These are phyloP conservation scores for Amblyopsis hoosieri DNA, from an alignment of 2,797 vertebrate species.

Conservation along the genomic window DNA sequence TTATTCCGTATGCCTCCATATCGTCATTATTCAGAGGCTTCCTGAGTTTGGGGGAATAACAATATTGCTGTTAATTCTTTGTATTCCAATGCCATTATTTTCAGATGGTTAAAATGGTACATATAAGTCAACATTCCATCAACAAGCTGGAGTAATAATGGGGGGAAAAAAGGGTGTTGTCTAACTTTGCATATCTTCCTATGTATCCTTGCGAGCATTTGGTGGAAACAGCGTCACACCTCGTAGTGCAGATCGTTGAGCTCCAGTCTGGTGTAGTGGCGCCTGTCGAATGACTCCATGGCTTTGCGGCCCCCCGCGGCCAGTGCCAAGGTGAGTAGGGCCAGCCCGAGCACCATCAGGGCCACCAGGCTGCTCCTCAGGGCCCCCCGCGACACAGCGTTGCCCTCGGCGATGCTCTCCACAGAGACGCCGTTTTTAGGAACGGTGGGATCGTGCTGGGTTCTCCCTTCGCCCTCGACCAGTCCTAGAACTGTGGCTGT, in stretches of 20 bases:
- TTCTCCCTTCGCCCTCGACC: conserved; percentile 42
- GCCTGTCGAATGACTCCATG: conserved; percentile 84
- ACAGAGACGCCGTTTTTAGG: conserved; percentile 26
- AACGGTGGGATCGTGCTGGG: conserved; percentile 23
- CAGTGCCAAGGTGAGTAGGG: conserved; percentile 80
- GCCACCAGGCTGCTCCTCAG: conserved; percentile 82
- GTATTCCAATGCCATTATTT: conserved; percentile 24
- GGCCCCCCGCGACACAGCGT: conserved; percentile 29
- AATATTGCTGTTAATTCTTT: conserved; percentile 73
- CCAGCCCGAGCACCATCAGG: conserved; percentile 82
- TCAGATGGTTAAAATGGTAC: neutral
- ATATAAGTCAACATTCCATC: neutral
- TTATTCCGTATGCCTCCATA: conserved; percentile 8
- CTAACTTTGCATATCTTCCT: neutral
- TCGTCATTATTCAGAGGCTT: conserved; percentile 55
- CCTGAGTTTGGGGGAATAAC: conserved; percentile 72
- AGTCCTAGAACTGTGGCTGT: conserved; percentile 21
- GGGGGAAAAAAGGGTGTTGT: neutral
- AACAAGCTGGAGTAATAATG: neutral
- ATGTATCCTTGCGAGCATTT: conserved; percentile 12
- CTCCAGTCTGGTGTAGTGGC: conserved; percentile 90
- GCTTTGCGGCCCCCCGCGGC: conserved; percentile 82
- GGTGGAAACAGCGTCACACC: conserved; percentile 66
- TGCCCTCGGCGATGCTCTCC: conserved; percentile 13
- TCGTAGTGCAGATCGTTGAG: conserved; percentile 94